A percentile compares a stretch with the other conserved stretches of the same genome.
Conservation (phyloP, 2,888 invertebrate species). For the Diarsia dahlii region DNA sequence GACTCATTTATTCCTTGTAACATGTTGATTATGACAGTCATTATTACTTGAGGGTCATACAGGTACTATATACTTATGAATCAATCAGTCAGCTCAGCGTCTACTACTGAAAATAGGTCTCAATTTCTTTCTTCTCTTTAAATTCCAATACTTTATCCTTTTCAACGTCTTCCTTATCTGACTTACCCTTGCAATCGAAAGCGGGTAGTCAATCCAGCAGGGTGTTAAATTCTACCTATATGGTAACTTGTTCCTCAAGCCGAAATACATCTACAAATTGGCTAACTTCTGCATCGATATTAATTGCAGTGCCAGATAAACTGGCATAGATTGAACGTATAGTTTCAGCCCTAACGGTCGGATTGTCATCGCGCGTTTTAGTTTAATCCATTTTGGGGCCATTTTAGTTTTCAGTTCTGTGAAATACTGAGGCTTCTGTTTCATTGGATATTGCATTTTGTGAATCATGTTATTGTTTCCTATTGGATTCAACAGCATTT, state of each 20-base stretch:
- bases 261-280: constrained; percentile 1
- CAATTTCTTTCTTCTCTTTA: not conserved
- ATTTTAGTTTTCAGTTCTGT: not conserved
- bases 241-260: not conserved
- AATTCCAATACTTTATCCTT: too few relatives aligned
- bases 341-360: constrained; percentile 1
- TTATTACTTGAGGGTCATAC: not conserved
- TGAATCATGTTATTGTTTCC: not conserved
- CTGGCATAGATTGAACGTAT: not conserved
- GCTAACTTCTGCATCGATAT: not conserved
- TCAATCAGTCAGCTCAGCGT: not conserved
- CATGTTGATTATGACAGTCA: not conserved
- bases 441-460: not conserved
- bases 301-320: constrained; percentile 8
- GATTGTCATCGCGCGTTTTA: constrained; percentile 12
- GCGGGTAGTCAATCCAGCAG: not conserved
- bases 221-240: not conserved
- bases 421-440: not conserved
- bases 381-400: constrained; percentile 19
- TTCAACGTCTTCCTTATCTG: not conserved
- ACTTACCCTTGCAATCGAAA: not conserved
- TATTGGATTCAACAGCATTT: not conserved
- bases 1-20: constrained; percentile 13
- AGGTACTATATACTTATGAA: too few relatives aligned
- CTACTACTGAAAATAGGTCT: not conserved